Conservation (phyloP, 2,888 invertebrate species). For the Disparrhopalites patrizii region DNA sequence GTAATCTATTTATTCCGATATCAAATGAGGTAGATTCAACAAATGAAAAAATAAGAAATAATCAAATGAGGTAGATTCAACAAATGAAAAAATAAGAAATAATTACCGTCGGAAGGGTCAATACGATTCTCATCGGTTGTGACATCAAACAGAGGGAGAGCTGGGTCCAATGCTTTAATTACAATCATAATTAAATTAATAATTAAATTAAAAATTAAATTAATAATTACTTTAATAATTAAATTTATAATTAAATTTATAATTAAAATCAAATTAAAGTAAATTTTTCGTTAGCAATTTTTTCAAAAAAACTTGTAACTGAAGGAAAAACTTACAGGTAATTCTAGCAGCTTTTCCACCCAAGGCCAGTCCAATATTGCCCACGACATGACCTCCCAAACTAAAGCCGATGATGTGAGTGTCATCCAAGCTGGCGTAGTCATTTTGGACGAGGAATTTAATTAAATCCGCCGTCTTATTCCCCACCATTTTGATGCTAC, state of each 20-base stretch:
- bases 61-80: too few relatives aligned
- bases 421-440: conserved; percentile 55
- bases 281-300: conserved; percentile 50
- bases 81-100: too few relatives aligned
- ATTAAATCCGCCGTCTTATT: conserved; percentile 59
- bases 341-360: conserved; percentile 56
- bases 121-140: conserved; percentile 55
- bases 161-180: conserved; percentile 61
- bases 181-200: conserved; percentile 64
- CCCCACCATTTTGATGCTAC: conserved; percentile 62
- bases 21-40: too few relatives aligned
- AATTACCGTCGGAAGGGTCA: conserved; percentile 59
- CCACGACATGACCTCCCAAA: conserved; percentile 63
- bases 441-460: conserved; percentile 60
- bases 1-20: too few relatives aligned
- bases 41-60: too few relatives aligned
- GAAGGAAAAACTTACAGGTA: conserved; percentile 28
- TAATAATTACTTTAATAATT: too few relatives aligned
- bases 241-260: too few relatives aligned
- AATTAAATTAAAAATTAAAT: too few relatives aligned
- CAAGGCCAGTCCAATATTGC: conserved; percentile 60
- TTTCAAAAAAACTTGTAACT: background rate
- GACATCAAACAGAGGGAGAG: conserved; percentile 61
- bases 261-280: too few relatives aligned
- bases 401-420: conserved; percentile 63